These are phyloP conservation scores for Heloderma charlesbogerti DNA, from an alignment of 2,113 vertebrate species.

Conservation along the genomic window DNA sequence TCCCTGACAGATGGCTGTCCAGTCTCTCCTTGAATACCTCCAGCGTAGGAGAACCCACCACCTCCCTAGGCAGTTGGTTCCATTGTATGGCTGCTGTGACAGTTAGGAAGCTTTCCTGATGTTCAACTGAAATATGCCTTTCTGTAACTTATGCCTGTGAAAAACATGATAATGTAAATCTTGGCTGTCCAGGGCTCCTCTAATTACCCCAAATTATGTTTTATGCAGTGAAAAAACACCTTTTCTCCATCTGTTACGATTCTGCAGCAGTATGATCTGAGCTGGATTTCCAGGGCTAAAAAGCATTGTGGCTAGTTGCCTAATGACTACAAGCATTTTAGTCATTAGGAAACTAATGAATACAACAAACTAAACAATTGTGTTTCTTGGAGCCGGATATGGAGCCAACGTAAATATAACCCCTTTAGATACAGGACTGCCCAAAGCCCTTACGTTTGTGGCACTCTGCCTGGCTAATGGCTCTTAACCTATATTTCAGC, in stretches of 20 bases:
- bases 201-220: neutral
- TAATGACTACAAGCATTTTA: neutral
- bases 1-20: too few relatives aligned
- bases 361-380: neutral
- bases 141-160: too few relatives aligned
- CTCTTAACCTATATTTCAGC: too few relatives aligned
- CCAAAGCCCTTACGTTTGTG: neutral
- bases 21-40: too few relatives aligned
- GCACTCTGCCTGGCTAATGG: neutral
- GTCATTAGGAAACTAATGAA: too few relatives aligned
- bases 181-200: too few relatives aligned
- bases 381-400: neutral
- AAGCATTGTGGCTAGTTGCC: neutral
- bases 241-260: neutral
- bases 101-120: too few relatives aligned
- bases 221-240: neutral
- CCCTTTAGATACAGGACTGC: neutral
- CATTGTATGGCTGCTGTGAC: too few relatives aligned
- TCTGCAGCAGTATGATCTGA: neutral
- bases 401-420: neutral
- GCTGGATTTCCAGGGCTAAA: neutral
- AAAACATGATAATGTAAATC: neutral
- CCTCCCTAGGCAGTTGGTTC: too few relatives aligned
- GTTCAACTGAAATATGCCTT: too few relatives aligned
- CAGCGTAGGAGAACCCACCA: too few relatives aligned